These are phyloP conservation scores for Philaenus spumarius DNA, from an alignment of 1,140 invertebrate genomes.

Conservation along the genomic window DNA sequence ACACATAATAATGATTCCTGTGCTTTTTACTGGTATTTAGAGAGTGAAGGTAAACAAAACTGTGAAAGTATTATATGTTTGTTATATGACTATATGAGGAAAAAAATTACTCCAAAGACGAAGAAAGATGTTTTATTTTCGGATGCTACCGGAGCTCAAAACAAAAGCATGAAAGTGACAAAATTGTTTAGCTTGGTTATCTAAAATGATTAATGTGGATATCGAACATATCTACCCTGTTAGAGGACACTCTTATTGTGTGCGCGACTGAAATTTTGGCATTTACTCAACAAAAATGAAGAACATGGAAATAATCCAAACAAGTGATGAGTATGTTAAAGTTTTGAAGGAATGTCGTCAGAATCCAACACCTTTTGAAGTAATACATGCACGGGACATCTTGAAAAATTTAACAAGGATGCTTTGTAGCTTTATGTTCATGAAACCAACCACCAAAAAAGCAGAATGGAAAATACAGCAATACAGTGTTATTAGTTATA, in stretches of 20 bases:
- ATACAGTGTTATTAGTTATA: neutral
- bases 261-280: constrained; percentile 29
- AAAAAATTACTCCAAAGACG: neutral
- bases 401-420: constrained; percentile 5
- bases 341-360: constrained; percentile 16
- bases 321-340: constrained; percentile 24
- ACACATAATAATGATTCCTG: no score
- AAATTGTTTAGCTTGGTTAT: constrained; percentile 8
- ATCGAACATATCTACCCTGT: constrained; percentile 27
- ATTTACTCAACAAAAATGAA: constrained; percentile 28
- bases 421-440: constrained; percentile 4
- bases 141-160: constrained; percentile 6
- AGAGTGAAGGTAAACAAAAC: constrained; percentile 9
- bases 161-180: constrained; percentile 4
- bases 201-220: neutral
- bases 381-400: constrained; percentile 10
- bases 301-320: no score
- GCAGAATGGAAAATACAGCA: constrained; percentile 10
- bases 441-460: constrained; percentile 9
- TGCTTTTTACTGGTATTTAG: no score
- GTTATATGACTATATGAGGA: constrained; percentile 1
- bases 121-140: neutral
- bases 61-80: constrained; percentile 3
- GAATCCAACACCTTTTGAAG: constrained; percentile 4
- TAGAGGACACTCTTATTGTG: constrained; percentile 28